These are phyloP conservation scores for Columba livia DNA, from an alignment of 2,113 vertebrate species.

Conservation along the genomic window DNA sequence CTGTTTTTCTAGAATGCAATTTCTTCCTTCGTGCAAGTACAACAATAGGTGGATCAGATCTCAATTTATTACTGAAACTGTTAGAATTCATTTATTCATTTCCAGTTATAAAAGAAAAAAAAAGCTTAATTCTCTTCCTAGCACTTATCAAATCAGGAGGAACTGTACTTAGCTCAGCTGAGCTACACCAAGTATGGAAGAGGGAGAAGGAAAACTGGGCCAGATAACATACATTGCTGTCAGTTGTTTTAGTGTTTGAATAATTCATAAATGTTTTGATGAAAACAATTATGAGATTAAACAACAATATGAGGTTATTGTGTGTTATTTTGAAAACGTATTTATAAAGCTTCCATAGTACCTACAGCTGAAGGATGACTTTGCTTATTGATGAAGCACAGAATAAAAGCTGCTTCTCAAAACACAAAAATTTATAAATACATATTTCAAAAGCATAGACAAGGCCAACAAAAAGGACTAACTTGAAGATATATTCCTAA, in stretches of 20 bases:
- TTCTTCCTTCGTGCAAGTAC: background rate
- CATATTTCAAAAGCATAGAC: background rate
- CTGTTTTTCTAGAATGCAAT: background rate
- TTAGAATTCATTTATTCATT: background rate
- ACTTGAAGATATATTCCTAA: background rate
- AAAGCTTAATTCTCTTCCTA: background rate
- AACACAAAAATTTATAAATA: background rate
- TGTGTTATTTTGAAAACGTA: background rate
- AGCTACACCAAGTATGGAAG: background rate
- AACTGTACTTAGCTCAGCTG: background rate
- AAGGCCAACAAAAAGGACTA: background rate
- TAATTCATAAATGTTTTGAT: constrained; percentile 20
- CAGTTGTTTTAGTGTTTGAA: background rate
- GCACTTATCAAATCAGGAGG: background rate
- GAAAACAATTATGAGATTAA: constrained; percentile 20
- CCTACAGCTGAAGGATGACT: background rate
- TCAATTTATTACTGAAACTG: background rate
- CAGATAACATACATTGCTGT: background rate
- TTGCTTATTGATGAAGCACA: background rate
- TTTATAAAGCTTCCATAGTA: background rate
- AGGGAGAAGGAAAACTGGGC: background rate
- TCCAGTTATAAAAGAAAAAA: background rate
- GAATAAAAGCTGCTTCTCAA: background rate
- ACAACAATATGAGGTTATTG: background rate
- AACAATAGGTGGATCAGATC: background rate